Evolutionary conservation across 2,888 invertebrate species (phyloP), one percentile per base, ranked within the genome.

Genomic region (Leptodirus hochenwartii): DNA sequence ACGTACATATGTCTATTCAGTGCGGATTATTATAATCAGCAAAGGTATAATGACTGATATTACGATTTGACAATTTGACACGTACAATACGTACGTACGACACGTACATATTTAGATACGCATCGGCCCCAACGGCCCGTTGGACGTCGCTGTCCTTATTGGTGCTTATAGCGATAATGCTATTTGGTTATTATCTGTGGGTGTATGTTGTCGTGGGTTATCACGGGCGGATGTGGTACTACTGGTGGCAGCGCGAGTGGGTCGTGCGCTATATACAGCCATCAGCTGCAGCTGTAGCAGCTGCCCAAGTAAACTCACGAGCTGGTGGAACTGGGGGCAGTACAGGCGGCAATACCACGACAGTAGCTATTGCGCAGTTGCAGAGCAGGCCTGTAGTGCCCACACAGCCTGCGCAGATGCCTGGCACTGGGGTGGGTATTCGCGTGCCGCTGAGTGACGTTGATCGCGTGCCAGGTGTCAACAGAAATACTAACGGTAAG

Each of bases 161-260:
- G 20, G 43, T 58, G 11, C 56, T 62, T 55, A 59, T 62, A 41
- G 51, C 47, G 5, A 50, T 62, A 8, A 51, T 64, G 45, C 47
- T 64, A 14, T 49, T 60, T 35, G 62, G 61, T 2, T 64, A 61
- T 40, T 55, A 61, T 37, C 44, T 62, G 28, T 64, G 64, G 63
- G 53, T 59, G 24, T 59, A 58, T 37, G 51, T 60, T 31, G 54
- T 59, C 2, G 49, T 61, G 9, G 50, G 60, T 35, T 48, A 60
- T 48, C 58, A 64, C 40, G 54, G 59, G 11, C 47, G 54, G 33
- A 50, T 60, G 37, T 64, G 63, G 62, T 61, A 59, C 42, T 56
- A 56, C 37, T 65, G 62, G 60, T 63, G 63, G 62, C 61, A 62
- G 39, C 53, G 60, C 29, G 59, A 59, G 30, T 62, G 58, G 37